Conservation (phyloP, 2,113 vertebrate species). For the Nasalis larvatus region DNA sequence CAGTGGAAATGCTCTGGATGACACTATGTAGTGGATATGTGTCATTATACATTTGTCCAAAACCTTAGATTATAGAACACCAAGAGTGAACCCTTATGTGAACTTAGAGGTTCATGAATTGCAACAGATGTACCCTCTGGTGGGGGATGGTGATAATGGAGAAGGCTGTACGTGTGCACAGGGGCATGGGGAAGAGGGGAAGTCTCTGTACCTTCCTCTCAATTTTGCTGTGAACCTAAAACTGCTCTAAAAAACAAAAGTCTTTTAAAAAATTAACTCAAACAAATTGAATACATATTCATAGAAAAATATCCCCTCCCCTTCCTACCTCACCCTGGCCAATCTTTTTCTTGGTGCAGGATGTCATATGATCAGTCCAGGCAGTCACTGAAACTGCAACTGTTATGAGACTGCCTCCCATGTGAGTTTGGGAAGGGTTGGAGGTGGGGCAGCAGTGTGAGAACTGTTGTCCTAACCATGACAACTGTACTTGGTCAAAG, state of each 20-base stretch:
- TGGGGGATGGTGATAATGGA: not conserved
- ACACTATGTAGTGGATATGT: not conserved
- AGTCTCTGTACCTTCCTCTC: not conserved
- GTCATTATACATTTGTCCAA: not conserved
- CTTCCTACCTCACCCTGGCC: no score
- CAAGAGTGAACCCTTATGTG: not conserved
- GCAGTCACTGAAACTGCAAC: not conserved
- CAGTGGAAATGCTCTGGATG: not conserved
- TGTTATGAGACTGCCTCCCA: not conserved
- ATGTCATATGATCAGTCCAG: not conserved
- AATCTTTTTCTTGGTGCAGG: not conserved
- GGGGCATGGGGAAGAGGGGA: not conserved
- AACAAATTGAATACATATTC: not conserved
- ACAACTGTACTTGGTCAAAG: not conserved
- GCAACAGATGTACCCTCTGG: no score
- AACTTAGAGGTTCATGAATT: not conserved
- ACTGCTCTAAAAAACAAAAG: not conserved
- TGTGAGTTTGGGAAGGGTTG: not conserved
- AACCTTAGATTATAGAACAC: not conserved
- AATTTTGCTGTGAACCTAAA: not conserved
- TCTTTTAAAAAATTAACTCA: not conserved
- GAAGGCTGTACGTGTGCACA: not conserved
- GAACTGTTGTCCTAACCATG: not conserved
- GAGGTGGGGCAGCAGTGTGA: not conserved
- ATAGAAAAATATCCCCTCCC: not conserved